Evolutionary conservation across 1,140 invertebrate species (phyloP), one percentile per base, ranked within the genome.

Genomic region (Caenorhabditis inopinata): DNA sequence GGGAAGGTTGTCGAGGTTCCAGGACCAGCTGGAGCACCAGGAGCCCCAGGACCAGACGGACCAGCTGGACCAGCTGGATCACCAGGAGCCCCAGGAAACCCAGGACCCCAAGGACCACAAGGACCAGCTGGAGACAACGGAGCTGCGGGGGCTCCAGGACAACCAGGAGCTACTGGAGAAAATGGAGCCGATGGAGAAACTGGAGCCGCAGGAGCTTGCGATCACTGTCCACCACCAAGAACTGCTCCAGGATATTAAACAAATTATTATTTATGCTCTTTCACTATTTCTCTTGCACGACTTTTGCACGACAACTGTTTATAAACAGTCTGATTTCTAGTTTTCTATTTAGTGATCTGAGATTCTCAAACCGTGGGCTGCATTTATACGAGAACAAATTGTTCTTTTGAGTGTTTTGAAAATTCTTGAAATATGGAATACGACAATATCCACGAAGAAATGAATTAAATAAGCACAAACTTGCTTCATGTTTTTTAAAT

Each of bases 191-290:
- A 80, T 58, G 78, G 78, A 74, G 78, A 80, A 45, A 74, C 25
- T 23, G 78, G 78, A 80, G 58, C 62, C 32, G 21, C 75, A 25
- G 75, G 75, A 32, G 29, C 68, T 35, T 82, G 80, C 46, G 80
- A 81, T 35, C 80, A 81, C 75, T 81, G 80, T 35, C 80, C 80
- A 46, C 80, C 80, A 27, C 80, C 80, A 23, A 51, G 80, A 45
- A 81, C 80, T n/a, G 80, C 80, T n/a, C 80, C 80, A 25, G 80
- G 80, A 25, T 81, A 81, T 79, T 81, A 53, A 77, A 42, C 53
- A 14, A 11, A 35, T n/a, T 68, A 68, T 68, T 32, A 38, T 32
- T n/a, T 42, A 12, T 68, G 58, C 58, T 68, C 58, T 29, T 68
- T 68, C 32, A 29, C 58, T 38, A n/a, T n/a, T n/a, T n/a, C n/a